Conservation (phyloP, 2,797 vertebrate genomes). For the Knipowitschia caucasica region DNA sequence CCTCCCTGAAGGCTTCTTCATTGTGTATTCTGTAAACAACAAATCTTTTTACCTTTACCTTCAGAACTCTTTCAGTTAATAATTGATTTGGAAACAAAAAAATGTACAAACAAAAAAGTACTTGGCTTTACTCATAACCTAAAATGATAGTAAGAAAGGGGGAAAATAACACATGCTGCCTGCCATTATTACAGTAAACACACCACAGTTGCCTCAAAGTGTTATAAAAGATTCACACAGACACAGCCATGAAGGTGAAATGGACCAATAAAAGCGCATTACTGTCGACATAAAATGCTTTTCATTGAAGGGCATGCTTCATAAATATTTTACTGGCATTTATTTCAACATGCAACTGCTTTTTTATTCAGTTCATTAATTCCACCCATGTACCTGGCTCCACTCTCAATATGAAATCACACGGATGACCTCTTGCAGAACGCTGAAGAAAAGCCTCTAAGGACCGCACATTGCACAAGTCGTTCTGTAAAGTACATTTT, state of each 20-base stretch:
- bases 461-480: background rate
- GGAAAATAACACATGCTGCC: background rate
- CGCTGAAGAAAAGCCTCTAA: background rate
- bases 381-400: slow-evolving; percentile 1
- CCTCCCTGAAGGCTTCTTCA: no score
- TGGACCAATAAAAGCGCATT: background rate
- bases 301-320: background rate
- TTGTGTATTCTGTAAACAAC: no score
- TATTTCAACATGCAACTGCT: background rate
- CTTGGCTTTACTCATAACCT: no score
- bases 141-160: background rate
- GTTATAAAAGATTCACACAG: no score
- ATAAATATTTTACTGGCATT: slow-evolving; percentile 1
- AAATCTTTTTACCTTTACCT: no score
- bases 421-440: background rate
- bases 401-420: background rate
- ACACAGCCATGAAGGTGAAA: background rate
- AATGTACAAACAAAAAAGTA: no score
- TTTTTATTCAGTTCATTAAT: slow-evolving; percentile 5
- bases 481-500: slow-evolving; percentile 3
- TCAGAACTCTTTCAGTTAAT: no score
- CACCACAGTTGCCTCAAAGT: no score
- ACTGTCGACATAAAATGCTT: background rate
- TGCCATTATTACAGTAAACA: background rate
- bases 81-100: no score